These are phyloP conservation scores for Trichogramma evanescens DNA, from an alignment of 2,888 invertebrate species.

Conservation along the genomic window DNA sequence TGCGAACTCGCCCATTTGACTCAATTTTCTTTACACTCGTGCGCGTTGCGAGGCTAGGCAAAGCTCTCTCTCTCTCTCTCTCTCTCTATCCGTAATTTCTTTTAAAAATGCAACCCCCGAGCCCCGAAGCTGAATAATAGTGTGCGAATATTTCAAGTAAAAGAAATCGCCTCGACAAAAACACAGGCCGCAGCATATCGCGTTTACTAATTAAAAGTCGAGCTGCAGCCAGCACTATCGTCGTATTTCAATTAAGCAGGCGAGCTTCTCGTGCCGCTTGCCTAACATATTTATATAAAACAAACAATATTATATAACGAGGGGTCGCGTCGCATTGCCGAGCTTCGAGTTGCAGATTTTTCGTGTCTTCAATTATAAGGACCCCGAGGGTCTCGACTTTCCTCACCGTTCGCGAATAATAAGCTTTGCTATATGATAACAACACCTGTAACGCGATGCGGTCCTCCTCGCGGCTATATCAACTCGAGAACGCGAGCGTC, in stretches of 20 bases:
- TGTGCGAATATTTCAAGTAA: not conserved
- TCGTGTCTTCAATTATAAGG: constrained; percentile 11
- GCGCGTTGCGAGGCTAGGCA: too few species aligned
- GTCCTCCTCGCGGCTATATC: constrained; percentile 7
- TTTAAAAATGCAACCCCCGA: too few species aligned
- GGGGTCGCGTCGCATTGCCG: not conserved
- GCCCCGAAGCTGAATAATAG: too few species aligned
- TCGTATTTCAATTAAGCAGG: constrained; percentile 18
- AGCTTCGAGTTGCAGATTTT: constrained; percentile 20
- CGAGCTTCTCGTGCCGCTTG: too few species aligned
- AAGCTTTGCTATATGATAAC: constrained; percentile 25
- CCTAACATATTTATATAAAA: too few species aligned
- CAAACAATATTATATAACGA: too few species aligned
- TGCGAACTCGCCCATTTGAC: too few species aligned
- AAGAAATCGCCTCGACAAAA: not conserved
- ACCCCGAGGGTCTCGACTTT: constrained; percentile 22
- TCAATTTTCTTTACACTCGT: too few species aligned
- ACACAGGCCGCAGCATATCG: not conserved
- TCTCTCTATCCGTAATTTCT: too few species aligned
- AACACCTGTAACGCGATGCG: constrained; percentile 20
- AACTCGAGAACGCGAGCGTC: not conserved
- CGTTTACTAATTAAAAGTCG: constrained; percentile 15
- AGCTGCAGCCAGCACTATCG: not conserved
- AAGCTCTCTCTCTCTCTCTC: too few species aligned
- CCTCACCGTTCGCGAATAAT: constrained; percentile 22